Percentiles rank a stretch among this genome's conserved stretches.
phyloP scores from a whole-genome alignment of 2,888 invertebrate genomes.

The Eumacrocentrus americanus region DNA sequence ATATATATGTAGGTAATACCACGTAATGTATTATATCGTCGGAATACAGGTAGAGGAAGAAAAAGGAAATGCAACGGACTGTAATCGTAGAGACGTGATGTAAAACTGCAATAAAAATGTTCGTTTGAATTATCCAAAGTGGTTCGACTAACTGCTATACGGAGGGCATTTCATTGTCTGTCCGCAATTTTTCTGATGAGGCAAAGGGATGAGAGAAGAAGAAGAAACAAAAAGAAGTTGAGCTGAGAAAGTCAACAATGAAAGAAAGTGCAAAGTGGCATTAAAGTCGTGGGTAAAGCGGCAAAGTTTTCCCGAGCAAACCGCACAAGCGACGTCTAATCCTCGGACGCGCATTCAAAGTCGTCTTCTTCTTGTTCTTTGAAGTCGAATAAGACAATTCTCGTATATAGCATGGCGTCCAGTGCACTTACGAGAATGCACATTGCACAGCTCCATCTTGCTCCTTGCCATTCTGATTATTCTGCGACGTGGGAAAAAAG shows the following conservation, averaged over 20 bases:
- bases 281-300: constrained; percentile 14
- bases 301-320: constrained; percentile 11
- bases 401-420: too few relatives aligned
- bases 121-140: not conserved
- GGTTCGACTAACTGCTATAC: not conserved
- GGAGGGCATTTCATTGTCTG: constrained; percentile 1
- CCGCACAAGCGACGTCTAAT: constrained; percentile 12
- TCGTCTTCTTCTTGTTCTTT: not conserved
- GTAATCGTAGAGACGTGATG: not conserved
- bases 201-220: not conserved
- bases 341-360: constrained; percentile 8
- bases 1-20: not conserved
- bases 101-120: not conserved
- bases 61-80: not conserved
- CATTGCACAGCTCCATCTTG: too few relatives aligned
- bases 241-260: constrained; percentile 17
- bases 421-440: too few relatives aligned
- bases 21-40: constrained; percentile 4
- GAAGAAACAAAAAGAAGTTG: too few relatives aligned
- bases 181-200: constrained; percentile 6
- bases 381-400: not conserved
- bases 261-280: constrained; percentile 16
- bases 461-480: too few relatives aligned
- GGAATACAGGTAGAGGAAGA: too few relatives aligned
- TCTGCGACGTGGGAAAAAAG: not conserved